Evolutionary conservation across 1,140 invertebrate species (phyloP).

Genomic region (Homarus americanus): DNA sequence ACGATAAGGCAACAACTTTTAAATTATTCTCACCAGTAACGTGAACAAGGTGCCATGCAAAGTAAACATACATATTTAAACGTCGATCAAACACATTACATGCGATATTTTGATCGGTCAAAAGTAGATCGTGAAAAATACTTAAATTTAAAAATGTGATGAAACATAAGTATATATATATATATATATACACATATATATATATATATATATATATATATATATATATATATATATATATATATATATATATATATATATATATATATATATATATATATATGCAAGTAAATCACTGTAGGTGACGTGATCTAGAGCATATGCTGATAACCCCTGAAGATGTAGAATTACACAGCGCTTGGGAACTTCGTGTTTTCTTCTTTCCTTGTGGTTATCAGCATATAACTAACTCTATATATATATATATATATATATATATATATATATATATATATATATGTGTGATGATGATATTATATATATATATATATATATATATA

Average conservation of each 20-base stretch:
- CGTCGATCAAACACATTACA: too few relatives aligned
- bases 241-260: slow-evolving; percentile 36
- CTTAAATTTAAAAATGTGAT: too few relatives aligned
- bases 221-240: slow-evolving; percentile 35
- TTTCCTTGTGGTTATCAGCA: neutral
- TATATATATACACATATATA: slow-evolving; percentile 18
- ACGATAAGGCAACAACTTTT: too few relatives aligned
- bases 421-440: neutral
- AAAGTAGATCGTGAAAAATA: too few relatives aligned
- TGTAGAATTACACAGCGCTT: neutral
- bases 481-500: too few relatives aligned
- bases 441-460: too few relatives aligned
- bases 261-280: slow-evolving; percentile 20
- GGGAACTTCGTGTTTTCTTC: too few relatives aligned
- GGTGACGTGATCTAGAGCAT: neutral
- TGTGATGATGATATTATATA: too few relatives aligned
- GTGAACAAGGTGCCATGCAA: too few relatives aligned
- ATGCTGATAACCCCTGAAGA: neutral
- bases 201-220: slow-evolving; percentile 37
- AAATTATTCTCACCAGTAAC: too few relatives aligned
- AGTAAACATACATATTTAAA: too few relatives aligned
- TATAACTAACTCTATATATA: neutral
- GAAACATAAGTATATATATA: neutral
- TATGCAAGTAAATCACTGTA: neutral
- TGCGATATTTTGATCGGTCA: too few relatives aligned